Base-by-base conservation (phyloP, 2,113 vertebrate species). In the Sciurus niger region DNA sequence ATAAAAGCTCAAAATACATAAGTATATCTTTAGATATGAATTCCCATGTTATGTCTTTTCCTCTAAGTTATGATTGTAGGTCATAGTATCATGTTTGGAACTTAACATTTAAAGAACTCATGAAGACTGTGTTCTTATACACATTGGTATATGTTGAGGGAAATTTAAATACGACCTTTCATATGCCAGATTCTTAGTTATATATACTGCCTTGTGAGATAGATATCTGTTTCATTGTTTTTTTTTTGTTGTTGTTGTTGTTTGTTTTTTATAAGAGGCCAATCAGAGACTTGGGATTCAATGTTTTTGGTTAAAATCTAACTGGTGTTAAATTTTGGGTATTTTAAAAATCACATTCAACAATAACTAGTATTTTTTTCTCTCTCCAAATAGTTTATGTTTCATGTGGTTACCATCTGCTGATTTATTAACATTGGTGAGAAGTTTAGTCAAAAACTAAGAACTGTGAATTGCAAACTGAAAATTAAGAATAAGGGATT, bases 101-200 rank as follows among this genome's bases (percentile, higher is more conserved):
- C 43, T 72, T 94, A 84, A 25, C 65, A 85, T 77, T 93, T 9
- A 84, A 67, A 8, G 28, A 93, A 24, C n/a, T 94, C 51, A 72
- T 79, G 76, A 93, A 70, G 10, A 37, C 18, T 93, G 14, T 86
- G 12, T 86, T 89, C 37, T 90, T 9, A 65, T 80, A 4, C 8
- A 73, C 28, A 83, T 20, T 40, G 20, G 46, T 77, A 17, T 14
- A 40, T 94, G 17, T 90, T 70, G 37, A 79, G 24, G 46, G 32
- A 96, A 86, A 96, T 55, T 96, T 72, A 93, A 76, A 48, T 85
- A 22, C 28, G 86, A 40, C 10, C 0, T 78, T 89, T 85, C 80
- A 4, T 82, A 14, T 72, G 25, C 28, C 2, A 77, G 37, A 60
- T 89, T 94, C 34, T 89, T 24, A 72, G 25, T 94, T 89, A 22